Percentiles rank a stretch among this genome's conserved stretches.
Conservation (phyloP, 2,888 invertebrate species). For the Nowickia ferox region DNA sequence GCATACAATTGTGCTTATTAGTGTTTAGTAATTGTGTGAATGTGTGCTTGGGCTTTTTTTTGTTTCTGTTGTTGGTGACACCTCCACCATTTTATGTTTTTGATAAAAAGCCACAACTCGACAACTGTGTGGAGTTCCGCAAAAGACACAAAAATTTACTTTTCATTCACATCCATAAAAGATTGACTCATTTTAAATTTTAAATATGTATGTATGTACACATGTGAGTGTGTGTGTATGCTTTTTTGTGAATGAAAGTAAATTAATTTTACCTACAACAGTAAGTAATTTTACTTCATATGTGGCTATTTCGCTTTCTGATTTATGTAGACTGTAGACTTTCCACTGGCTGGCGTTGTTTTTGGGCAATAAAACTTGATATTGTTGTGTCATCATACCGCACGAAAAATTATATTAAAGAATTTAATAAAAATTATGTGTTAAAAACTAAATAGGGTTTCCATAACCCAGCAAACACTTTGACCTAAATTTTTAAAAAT, state of each 20-base stretch:
- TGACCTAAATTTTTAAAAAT: too few species aligned
- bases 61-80: slow-evolving; percentile 39
- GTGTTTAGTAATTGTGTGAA: slow-evolving; percentile 25
- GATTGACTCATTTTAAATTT: slow-evolving; percentile 22
- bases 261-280: slow-evolving; percentile 27
- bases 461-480: too few species aligned
- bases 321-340: slow-evolving; percentile 25
- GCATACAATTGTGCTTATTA: slow-evolving; percentile 38
- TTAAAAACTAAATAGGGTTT: too few species aligned
- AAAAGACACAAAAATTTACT: slow-evolving; percentile 72
- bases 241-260: not conserved
- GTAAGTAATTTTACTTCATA: not conserved
- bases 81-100: slow-evolving; percentile 66
- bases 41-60: slow-evolving; percentile 57
- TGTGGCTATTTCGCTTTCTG: slow-evolving; percentile 21
- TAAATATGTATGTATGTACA: not conserved
- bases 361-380: not conserved
- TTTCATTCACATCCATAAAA: slow-evolving; percentile 23
- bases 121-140: slow-evolving; percentile 81
- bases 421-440: not conserved
- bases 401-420: not conserved
- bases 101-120: slow-evolving; percentile 78
- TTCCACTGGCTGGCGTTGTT: not conserved
- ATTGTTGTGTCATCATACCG: not conserved
- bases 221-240: not conserved